Evolutionary conservation across 1,140 invertebrate species (phyloP), one percentile per base, ranked within the genome.

Genomic region (Probaryconus sp.): DNA sequence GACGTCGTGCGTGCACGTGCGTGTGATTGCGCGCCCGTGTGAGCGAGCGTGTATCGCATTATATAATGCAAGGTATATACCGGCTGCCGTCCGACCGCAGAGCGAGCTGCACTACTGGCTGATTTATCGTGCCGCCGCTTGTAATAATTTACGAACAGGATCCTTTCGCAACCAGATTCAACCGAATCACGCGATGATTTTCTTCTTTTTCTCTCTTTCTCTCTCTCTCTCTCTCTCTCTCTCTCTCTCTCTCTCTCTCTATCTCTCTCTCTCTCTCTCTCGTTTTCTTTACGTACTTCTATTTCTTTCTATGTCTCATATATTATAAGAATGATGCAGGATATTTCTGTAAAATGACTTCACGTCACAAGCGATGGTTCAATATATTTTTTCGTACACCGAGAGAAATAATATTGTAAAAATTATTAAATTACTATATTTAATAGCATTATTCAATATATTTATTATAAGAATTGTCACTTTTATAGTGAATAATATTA

Each of bases 121-220:
- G 64, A 64, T 75, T 69, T 75, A 75, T 75, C 58, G 51, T n/a
- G 18, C 50, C 31, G 31, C 28, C 50, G 64, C 43, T 55, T 40
- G 56, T 68, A 75, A 75, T 58, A 75, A 64, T 75, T 75, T 58
- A 74, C 64, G 37, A 68, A 74, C 71, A 37, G 51, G 51, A 75
- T 65, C 64, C 63, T 75, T 69, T 69, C 72, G 64, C 58, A 69
- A 61, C 72, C 64, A 65, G 72, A 75, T 75, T 75, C 71, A 48
- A 60, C 58, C 58, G 53, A 74, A 74, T 74, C 71, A 68, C 64
- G 58, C 51, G 58, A 65, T 75, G 38, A 58, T 56, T 61, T 38
- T 37, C 51, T 56, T 43, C 69, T 69, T 64, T 26, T 38, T 63
- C 42, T 10, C 47, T n/a, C n/a, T n/a, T n/a, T n/a, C n/a, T n/a